Evolutionary conservation across 2,888 invertebrate genomes (phyloP).

Genomic region (Nomada fabriciana): DNA sequence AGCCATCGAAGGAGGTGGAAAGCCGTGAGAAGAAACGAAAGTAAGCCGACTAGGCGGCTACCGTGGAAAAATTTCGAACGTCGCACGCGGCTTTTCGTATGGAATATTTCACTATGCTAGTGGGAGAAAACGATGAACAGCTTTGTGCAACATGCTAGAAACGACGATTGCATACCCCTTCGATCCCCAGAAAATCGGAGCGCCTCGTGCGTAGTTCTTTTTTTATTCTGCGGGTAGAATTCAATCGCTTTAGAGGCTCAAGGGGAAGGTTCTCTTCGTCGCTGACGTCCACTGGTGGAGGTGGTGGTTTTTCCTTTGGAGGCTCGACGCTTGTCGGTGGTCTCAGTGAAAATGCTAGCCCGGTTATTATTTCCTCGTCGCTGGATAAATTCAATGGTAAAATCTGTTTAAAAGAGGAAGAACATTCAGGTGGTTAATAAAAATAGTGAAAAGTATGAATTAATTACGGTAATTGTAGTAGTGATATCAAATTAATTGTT

Average conservation of each 20-base stretch:
- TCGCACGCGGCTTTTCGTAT: neutral
- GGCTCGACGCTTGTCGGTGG: constrained; percentile 89
- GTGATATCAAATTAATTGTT: too few relatives aligned
- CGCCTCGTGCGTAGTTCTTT: constrained; percentile 94
- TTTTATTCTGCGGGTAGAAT: constrained; percentile 93
- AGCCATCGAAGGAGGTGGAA: constrained; percentile 41
- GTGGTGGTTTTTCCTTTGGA: constrained; percentile 94
- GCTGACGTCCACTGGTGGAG: constrained; percentile 88
- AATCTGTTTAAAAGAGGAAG: constrained; percentile 72
- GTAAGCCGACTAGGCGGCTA: neutral
- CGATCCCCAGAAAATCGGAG: constrained; percentile 94
- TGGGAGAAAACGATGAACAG: too few relatives aligned
- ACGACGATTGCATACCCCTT: constrained; percentile 85
- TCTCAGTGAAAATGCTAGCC: constrained; percentile 85
- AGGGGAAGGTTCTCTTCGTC: constrained; percentile 83
- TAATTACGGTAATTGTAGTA: neutral
- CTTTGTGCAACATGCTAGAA: neutral
- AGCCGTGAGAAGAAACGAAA: constrained; percentile 54
- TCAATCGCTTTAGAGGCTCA: constrained; percentile 89
- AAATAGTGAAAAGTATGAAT: neutral
- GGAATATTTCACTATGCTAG: constrained; percentile 4
- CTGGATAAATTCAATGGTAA: constrained; percentile 80
- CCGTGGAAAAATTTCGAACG: constrained; percentile 10
- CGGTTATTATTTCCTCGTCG: constrained; percentile 81
- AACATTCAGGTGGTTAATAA: neutral